Conservation (phyloP, 1,140 invertebrate genomes). For the Sycobia sp. region DNA sequence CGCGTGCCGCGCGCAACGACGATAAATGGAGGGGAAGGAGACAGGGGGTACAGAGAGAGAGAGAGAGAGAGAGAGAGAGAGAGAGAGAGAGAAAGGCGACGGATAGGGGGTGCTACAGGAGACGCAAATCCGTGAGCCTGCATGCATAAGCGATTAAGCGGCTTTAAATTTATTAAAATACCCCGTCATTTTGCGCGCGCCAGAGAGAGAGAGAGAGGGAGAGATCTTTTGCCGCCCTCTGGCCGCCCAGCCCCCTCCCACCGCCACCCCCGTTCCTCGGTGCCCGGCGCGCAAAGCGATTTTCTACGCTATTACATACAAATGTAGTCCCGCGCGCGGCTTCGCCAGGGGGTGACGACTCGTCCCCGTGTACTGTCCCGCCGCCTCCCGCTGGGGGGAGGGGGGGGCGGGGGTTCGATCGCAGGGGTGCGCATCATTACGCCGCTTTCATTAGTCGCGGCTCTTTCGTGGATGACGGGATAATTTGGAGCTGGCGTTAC, state of each 20-base stretch:
- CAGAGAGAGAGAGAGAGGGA: too few species aligned
- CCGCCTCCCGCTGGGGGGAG: too few species aligned
- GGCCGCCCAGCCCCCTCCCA: constrained; percentile 15
- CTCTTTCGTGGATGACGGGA: too few species aligned
- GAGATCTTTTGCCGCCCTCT: not conserved
- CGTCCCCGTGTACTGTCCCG: too few species aligned
- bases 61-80: not conserved
- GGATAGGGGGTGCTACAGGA: not conserved
- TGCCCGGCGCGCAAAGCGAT: too few species aligned
- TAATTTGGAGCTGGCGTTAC: too few species aligned
- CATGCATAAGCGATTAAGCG: constrained; percentile 62
- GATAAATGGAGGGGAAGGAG: constrained; percentile 8
- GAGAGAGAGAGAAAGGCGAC: not conserved
- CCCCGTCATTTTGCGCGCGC: constrained; percentile 49
- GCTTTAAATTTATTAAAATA: constrained; percentile 62
- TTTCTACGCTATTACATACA: too few species aligned
- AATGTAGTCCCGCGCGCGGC: too few species aligned
- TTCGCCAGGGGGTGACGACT: too few species aligned
- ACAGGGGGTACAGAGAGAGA: not conserved
- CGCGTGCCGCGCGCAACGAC: constrained; percentile 21
- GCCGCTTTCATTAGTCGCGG: too few species aligned
- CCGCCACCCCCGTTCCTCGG: not conserved
- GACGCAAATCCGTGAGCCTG: constrained; percentile 61
- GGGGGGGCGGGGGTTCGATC: too few species aligned
- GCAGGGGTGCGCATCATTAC: too few species aligned